These are phyloP conservation scores for Deladenus siricidicola DNA, from an alignment of 2,888 invertebrate genomes.

Conservation along the genomic window DNA sequence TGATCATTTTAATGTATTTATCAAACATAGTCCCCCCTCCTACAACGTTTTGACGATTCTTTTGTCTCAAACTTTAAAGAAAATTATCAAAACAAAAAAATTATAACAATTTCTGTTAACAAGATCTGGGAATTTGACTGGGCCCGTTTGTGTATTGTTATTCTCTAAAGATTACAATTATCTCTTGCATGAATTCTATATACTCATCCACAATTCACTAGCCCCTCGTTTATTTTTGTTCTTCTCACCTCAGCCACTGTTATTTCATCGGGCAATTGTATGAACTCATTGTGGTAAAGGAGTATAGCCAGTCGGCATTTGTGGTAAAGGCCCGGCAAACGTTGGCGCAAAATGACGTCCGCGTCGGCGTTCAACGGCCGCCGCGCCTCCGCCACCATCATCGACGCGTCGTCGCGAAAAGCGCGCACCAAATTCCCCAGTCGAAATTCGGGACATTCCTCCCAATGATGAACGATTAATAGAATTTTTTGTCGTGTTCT, in stretches of 20 bases:
- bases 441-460: constrained; percentile 7
- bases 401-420: background rate
- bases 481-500: constrained; percentile 11
- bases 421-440: constrained; percentile 17
- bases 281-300: constrained; percentile 16
- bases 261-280: constrained; percentile 7
- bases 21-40: no score
- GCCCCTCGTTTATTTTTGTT: no score
- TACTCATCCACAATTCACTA: no score
- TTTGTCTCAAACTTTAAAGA: no score
- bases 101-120: no score
- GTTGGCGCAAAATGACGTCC: constrained; percentile 21
- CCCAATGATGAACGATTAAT: constrained; percentile 16
- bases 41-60: no score
- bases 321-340: constrained; percentile 20
- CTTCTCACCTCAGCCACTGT: constrained; percentile 3
- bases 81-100: background rate
- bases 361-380: constrained; percentile 24
- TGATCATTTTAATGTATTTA: no score
- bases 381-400: constrained; percentile 21
- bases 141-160: no score
- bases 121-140: no score
- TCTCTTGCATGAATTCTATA: no score
- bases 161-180: no score
- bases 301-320: constrained; percentile 25